These are phyloP conservation scores for Drosophila anomalipes DNA, from an alignment of 2,888 invertebrate species.

Conservation along the genomic window DNA sequence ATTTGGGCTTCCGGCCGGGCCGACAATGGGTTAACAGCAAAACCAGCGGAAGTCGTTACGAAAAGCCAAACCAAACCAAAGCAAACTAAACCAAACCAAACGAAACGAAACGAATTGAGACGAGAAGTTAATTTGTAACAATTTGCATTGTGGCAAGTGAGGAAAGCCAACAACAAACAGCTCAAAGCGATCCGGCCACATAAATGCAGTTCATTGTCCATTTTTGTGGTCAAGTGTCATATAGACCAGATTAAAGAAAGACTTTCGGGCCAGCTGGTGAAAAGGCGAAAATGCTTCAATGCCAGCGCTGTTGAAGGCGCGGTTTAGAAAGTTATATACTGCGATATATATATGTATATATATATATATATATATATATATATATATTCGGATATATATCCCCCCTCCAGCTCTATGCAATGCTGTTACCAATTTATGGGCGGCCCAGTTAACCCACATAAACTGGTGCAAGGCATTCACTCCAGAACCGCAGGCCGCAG, in stretches of 20 bases:
- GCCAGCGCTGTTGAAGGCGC: slow-evolving; percentile 52
- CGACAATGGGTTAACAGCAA: slow-evolving; percentile 66
- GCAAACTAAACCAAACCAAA: slow-evolving; percentile 2
- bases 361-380: background rate
- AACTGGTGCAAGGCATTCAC: slow-evolving; percentile 80
- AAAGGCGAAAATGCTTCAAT: slow-evolving; percentile 34
- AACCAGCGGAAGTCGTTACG: slow-evolving; percentile 68
- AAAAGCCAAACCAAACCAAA: slow-evolving; percentile 31
- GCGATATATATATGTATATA: background rate
- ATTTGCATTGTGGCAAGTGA: slow-evolving; percentile 66
- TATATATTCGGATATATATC: background rate
- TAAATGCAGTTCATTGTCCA: slow-evolving; percentile 28
- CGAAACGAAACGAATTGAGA: slow-evolving; percentile 43
- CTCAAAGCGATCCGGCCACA: slow-evolving; percentile 16
- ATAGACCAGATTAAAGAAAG: slow-evolving; percentile 9
- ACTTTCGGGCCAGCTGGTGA: slow-evolving; percentile 7
- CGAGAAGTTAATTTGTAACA: slow-evolving; percentile 74
- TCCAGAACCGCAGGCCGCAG: slow-evolving; percentile 17
- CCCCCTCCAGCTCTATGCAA: background rate
- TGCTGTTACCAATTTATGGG: slow-evolving; percentile 40
- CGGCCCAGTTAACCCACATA: slow-evolving; percentile 65
- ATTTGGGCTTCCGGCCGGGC: slow-evolving; percentile 59
- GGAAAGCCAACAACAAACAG: slow-evolving; percentile 34
- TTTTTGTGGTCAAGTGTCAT: slow-evolving; percentile 74
- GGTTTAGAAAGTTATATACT: slow-evolving; percentile 67